Percentiles rank a stretch among this genome's conserved stretches.
phyloP scores from a whole-genome alignment of 2,113 vertebrate species.

The Cygnus atratus region DNA sequence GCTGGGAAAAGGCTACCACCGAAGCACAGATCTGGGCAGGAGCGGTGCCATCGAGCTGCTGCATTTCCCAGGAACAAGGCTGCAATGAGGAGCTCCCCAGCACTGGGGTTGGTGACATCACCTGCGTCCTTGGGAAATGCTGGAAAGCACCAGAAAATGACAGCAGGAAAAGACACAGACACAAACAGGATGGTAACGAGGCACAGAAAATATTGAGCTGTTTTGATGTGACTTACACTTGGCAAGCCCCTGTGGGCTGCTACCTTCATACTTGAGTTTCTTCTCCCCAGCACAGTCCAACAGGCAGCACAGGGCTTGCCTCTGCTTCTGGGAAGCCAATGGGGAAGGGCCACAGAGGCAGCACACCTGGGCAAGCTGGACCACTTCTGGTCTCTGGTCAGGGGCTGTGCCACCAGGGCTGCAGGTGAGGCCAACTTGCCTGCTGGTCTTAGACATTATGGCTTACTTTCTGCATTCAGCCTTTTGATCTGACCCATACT shows the following conservation, averaged over 20 bases:
- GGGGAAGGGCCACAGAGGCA: neutral
- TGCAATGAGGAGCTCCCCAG: neutral
- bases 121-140: neutral
- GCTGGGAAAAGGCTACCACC: neutral
- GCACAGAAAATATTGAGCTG: neutral
- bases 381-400: neutral
- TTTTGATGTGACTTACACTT: neutral
- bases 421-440: neutral
- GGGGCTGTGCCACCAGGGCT: neutral
- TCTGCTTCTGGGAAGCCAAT: neutral
- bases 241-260: neutral
- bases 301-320: neutral
- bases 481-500: neutral
- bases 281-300: neutral
- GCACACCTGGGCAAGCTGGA: neutral
- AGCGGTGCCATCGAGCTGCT: neutral
- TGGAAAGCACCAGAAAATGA: neutral
- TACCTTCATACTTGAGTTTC: neutral
- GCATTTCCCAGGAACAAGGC: neutral
- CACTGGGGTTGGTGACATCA: neutral
- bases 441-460: neutral
- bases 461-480: neutral
- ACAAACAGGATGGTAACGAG: neutral
- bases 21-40: neutral
- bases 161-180: neutral